A percentile compares a stretch with the other conserved stretches of the same genome.
Conservation (phyloP, 1,140 invertebrate species). For the Heliconius hewitsoni region DNA sequence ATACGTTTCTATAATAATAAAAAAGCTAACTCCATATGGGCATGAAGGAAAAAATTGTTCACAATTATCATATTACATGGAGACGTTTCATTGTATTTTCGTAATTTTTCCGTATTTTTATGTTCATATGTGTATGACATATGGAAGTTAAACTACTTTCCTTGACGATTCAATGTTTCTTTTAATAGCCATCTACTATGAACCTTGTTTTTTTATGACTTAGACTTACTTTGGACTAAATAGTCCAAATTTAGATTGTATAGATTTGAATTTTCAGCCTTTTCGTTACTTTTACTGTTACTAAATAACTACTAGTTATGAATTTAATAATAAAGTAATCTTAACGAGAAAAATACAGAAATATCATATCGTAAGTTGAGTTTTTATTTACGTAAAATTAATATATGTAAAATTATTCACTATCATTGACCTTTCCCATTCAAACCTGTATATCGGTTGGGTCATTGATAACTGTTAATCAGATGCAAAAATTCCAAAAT, state of each 20-base stretch:
- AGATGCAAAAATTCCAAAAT: conserved; percentile 1
- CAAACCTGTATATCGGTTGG: neutral
- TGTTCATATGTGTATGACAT: conserved; percentile 17
- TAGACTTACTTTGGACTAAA: neutral
- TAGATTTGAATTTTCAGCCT: too few species aligned
- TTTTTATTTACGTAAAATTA: neutral
- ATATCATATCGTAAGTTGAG: too few species aligned
- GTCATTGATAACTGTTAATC: conserved; percentile 1
- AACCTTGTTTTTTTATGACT: neutral
- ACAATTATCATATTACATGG: conserved; percentile 28
- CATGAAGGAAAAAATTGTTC: neutral
- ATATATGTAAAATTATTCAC: conserved; percentile 1
- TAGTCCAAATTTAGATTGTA: too few species aligned
- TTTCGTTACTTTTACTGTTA: too few species aligned
- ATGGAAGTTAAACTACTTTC: neutral
- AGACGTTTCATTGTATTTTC: conserved; percentile 18
- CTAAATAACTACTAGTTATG: too few species aligned
- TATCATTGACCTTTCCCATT: neutral
- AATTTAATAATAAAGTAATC: too few species aligned
- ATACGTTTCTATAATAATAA: too few species aligned
- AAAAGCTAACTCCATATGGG: neutral
- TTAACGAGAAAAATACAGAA: too few species aligned
- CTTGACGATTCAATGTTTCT: neutral
- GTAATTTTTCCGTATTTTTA: conserved; percentile 30
- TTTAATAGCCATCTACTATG: conserved; percentile 11